phyloP scores from a whole-genome alignment of 23 tunicate genomes.

The Pegea sp. region DNA sequence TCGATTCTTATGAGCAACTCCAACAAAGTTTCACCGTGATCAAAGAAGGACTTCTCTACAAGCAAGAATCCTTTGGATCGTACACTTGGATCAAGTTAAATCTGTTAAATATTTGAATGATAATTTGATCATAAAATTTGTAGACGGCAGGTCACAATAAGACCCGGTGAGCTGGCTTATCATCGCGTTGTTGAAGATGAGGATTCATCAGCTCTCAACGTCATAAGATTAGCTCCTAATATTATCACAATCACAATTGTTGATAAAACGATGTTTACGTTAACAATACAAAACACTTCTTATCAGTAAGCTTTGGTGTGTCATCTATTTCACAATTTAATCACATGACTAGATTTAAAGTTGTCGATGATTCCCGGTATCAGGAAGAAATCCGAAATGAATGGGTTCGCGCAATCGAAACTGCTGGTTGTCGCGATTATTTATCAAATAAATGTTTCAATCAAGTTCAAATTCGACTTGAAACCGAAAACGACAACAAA shows the following conservation, averaged over 20 bases:
- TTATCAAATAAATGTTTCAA: too few relatives aligned
- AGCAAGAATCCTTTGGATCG: slow-evolving; percentile 21
- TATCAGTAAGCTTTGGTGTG: neutral
- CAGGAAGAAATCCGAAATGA: slow-evolving; percentile 24
- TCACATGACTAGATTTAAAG: too few relatives aligned
- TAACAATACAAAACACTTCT: slow-evolving; percentile 7
- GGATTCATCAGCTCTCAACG: slow-evolving; percentile 38
- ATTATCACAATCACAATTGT: slow-evolving; percentile 37
- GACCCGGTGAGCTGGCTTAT: slow-evolving; percentile 43
- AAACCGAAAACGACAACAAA: too few relatives aligned
- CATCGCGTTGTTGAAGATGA: slow-evolving; percentile 47
- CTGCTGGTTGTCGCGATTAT: too few relatives aligned
- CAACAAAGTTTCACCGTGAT: slow-evolving; percentile 34
- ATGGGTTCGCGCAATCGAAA: slow-evolving; percentile 40
- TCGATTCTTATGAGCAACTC: slow-evolving; percentile 30
- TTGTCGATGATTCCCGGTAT: too few relatives aligned
- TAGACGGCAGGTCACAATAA: slow-evolving; percentile 32
- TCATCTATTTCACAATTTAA: neutral
- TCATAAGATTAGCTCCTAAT: slow-evolving; percentile 45
- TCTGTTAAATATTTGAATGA: neutral
- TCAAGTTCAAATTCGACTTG: too few relatives aligned
- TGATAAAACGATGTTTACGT: slow-evolving; percentile 28
- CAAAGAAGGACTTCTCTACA: slow-evolving; percentile 38
- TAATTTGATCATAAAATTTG: neutral
- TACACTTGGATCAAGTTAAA: slow-evolving; percentile 34